phyloP scores from a whole-genome alignment of 1,140 invertebrate genomes.

The Drosophila bocki region DNA sequence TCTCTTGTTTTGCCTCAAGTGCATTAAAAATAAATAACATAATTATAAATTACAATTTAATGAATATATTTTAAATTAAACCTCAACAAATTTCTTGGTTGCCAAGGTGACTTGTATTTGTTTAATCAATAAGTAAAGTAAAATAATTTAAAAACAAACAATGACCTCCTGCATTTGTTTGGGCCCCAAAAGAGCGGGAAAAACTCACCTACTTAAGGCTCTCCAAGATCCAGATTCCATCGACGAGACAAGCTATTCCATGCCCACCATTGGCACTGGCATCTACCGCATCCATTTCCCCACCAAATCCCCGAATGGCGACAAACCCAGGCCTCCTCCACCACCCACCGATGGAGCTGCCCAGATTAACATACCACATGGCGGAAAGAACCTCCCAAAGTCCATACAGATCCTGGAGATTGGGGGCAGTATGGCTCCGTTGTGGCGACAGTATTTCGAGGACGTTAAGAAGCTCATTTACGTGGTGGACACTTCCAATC shows the following conservation, averaged over 20 bases:
- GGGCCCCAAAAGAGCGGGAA: constrained; percentile 91
- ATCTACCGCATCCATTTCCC: constrained; percentile 88
- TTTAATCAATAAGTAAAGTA: constrained; percentile 50
- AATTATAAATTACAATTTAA: not conserved
- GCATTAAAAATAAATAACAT: not conserved
- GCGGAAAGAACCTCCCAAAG: constrained; percentile 76
- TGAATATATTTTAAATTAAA: not conserved
- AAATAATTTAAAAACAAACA: not conserved
- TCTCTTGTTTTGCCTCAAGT: not conserved
- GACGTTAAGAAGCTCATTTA: constrained; percentile 90
- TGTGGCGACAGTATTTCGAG: constrained; percentile 90
- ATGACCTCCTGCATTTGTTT: constrained; percentile 88
- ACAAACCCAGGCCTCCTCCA: constrained; percentile 75
- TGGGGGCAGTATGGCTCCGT: constrained; percentile 91
- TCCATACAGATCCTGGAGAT: constrained; percentile 87
- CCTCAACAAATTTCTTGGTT: constrained; percentile 15
- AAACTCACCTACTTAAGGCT: constrained; percentile 91
- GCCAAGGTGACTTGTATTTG: constrained; percentile 31
- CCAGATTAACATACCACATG: constrained; percentile 7
- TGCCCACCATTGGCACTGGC: constrained; percentile 92
- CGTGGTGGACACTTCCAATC: constrained; percentile 91
- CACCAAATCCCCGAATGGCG: constrained; percentile 83
- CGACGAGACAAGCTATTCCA: constrained; percentile 90
- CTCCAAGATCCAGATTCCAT: constrained; percentile 89
- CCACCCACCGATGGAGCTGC: constrained; percentile 28